Percentiles rank a stretch among this genome's conserved stretches.
Evolutionary conservation across 2,797 vertebrate genomes (phyloP).

Genomic region (Cuculus canorus): DNA sequence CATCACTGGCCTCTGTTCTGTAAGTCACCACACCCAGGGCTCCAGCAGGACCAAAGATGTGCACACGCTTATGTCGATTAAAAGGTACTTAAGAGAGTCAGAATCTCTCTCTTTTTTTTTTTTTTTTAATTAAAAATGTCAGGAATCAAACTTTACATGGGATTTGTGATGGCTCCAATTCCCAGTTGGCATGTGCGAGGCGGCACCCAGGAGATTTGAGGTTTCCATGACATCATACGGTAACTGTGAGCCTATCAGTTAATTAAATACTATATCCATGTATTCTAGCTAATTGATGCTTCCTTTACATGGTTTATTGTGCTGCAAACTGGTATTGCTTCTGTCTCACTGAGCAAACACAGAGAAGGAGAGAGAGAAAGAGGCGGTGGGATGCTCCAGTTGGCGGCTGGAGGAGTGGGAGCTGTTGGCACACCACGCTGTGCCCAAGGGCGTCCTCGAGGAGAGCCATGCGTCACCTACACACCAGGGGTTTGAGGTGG

Average conservation of each 20-base stretch:
- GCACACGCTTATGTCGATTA: neutral
- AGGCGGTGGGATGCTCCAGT: conserved; percentile 82
- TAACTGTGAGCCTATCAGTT: conserved; percentile 74
- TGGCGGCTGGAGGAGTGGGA: conserved; percentile 75
- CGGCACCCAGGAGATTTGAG: conserved; percentile 43
- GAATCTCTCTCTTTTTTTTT: neutral
- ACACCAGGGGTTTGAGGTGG: neutral
- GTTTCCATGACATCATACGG: conserved; percentile 75
- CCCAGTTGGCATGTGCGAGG: conserved; percentile 26
- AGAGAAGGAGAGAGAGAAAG: conserved; percentile 84
- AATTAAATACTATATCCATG: conserved; percentile 79
- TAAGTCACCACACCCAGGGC: neutral
- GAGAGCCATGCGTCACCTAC: neutral
- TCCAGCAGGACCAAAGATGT: neutral
- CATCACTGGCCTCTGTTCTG: neutral
- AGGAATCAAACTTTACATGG: conserved; percentile 59
- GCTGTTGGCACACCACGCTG: conserved; percentile 32
- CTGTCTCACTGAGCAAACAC: conserved; percentile 93
- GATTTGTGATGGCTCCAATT: conserved; percentile 44
- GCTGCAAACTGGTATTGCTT: conserved; percentile 90
- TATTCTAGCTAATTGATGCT: conserved; percentile 90
- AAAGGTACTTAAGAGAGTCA: conserved; percentile 17
- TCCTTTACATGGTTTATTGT: conserved; percentile 93
- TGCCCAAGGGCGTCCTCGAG: conserved; percentile 30
- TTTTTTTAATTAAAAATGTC: conserved; percentile 63